Evolutionary conservation across 2,888 invertebrate genomes (phyloP), one percentile per base, ranked within the genome.

Genomic region (Hypolimnas misippus): DNA sequence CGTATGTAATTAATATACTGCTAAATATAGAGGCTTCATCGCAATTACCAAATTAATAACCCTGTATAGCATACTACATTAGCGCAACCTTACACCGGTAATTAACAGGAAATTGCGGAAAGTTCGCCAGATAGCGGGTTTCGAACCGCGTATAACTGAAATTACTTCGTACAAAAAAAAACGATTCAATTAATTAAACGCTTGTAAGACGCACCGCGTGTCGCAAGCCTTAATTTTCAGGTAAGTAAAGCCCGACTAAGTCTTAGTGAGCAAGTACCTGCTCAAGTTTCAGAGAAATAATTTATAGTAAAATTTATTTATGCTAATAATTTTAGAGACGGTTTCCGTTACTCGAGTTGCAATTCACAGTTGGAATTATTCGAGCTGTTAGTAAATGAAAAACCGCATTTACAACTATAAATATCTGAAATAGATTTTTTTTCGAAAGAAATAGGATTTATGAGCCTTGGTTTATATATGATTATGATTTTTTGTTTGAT

Each of bases 321-420:
- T 59, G 59, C 33, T 44, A 59, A 59, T 53, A 33, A 52, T 17
- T 44, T 51, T 33, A 33, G 16, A 44, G 59, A 53, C 52, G 25
- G 52, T 52, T 59, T 44, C 33, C 25, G 40, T 54, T 40, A 40
- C 54, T 54, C 6, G n/a, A 46, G 46, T 21, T 19, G 40, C 40
- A 8, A 38, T 17, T 16, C 33, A 40, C 40, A 52, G 52, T 16
- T 16, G 16, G n/a, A 44, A 31, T 59, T 44, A 59, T 50, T 57
- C 16, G 29, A 59, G 21, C 21, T 53, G 44, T 38, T 44, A n/a
- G n/a, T n/a, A n/a, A 53, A 33, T 53, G 53, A 53, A 59, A 59
- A 35, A 53, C n/a, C 35, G 46, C 52, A 46, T 44, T 44, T n/a
- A 46, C n/a, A n/a, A n/a, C n/a, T n/a, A n/a, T n/a, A n/a, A n/a